These are phyloP conservation scores for Cheilosia grossa DNA, from an alignment of 2,888 invertebrate species.

Conservation along the genomic window DNA sequence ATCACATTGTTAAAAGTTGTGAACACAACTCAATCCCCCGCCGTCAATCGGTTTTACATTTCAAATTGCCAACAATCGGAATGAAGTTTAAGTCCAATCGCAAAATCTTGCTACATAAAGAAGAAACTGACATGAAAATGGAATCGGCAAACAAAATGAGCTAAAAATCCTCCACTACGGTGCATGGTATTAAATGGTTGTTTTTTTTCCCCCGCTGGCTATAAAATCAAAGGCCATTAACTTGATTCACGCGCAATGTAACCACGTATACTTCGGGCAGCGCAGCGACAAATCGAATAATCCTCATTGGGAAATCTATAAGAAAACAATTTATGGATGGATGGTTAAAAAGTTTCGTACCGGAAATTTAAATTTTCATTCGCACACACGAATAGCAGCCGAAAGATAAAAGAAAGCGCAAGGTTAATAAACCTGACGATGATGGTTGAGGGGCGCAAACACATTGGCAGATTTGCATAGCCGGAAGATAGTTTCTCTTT, in stretches of 20 bases:
- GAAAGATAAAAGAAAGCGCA: conserved; percentile 64
- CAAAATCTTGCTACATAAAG: conserved; percentile 52
- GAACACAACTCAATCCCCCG: conserved; percentile 6
- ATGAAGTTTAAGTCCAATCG: conserved; percentile 71
- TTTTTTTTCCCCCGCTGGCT: not conserved
- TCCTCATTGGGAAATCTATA: conserved; percentile 23
- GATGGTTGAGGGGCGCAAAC: not conserved
- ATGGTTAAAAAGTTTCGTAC: conserved; percentile 58
- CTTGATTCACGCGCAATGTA: conserved; percentile 43
- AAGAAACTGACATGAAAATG: conserved; percentile 53
- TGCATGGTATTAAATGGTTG: conserved; percentile 52
- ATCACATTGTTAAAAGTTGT: conserved; percentile 53
- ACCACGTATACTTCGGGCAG: not conserved
- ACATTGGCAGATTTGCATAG: conserved; percentile 37
- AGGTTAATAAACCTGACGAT: conserved; percentile 53
- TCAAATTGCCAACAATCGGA: conserved; percentile 44
- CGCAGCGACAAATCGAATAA: conserved; percentile 39
- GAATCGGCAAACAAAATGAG: conserved; percentile 19
- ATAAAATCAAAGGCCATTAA: conserved; percentile 67
- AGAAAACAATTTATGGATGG: conserved; percentile 19
- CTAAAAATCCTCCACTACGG: conserved; percentile 6
- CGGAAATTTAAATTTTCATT: conserved; percentile 60
- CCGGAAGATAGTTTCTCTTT: conserved; percentile 22
- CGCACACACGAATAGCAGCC: conserved; percentile 36
- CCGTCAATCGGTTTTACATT: conserved; percentile 44